Evolutionary conservation across 2,113 vertebrate genomes (phyloP).

Genomic region (Rhizomys pruinosus): DNA sequence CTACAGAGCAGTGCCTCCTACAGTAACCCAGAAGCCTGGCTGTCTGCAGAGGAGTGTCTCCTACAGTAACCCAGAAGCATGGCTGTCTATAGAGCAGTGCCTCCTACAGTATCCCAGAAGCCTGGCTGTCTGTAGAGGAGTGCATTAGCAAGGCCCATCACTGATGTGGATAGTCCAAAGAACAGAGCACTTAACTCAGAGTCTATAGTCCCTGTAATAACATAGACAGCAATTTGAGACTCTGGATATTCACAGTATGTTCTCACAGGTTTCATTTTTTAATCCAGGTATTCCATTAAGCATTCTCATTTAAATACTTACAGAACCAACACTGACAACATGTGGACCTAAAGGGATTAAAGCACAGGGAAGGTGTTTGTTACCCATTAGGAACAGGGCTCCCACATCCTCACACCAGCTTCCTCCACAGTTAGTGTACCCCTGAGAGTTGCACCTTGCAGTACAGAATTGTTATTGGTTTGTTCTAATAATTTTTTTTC

Average conservation of each 20-base stretch:
- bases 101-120: slow-evolving; percentile 26
- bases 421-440: neutral
- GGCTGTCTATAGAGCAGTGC: no score
- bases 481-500: slow-evolving; percentile 30
- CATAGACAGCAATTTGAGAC: neutral
- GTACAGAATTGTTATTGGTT: slow-evolving; percentile 57
- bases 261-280: slow-evolving; percentile 3
- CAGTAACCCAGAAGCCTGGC: no score
- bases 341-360: neutral
- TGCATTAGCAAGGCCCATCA: slow-evolving; percentile 39
- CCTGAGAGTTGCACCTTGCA: slow-evolving; percentile 28
- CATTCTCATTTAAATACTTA: slow-evolving; percentile 52
- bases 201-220: slow-evolving; percentile 25
- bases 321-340: slow-evolving; percentile 37
- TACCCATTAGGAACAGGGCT: slow-evolving; percentile 1
- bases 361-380: neutral
- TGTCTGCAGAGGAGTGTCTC: no score
- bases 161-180: slow-evolving; percentile 21
- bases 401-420: neutral
- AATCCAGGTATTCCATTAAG: slow-evolving; percentile 63
- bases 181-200: slow-evolving; percentile 49
- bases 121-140: neutral
- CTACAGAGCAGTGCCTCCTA: no score
- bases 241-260: slow-evolving; percentile 48
- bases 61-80: no score